Base-by-base conservation (phyloP, 2,797 vertebrate species). In the Carapus acus region DNA sequence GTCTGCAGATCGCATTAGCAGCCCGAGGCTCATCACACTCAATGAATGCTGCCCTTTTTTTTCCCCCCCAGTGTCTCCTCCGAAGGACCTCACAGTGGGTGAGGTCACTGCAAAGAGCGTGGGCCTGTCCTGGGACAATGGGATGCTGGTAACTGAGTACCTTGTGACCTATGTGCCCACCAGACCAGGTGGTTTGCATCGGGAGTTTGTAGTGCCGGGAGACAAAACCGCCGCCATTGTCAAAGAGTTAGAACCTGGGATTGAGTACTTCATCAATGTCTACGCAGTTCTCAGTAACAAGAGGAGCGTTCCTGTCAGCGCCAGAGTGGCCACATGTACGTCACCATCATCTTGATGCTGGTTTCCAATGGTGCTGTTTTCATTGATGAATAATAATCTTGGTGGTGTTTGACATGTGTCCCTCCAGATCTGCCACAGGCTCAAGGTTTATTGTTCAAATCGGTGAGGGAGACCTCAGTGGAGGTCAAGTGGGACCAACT, bases 401-500 rank as follows among this genome's bases (percentile, higher is more conserved):
- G 13, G 46, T 19, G 75, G n/a, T n/a, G 49, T 58, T 43, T 58
- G 37, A 15, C 59, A 45, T 46, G 56, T 44, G 7, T 54, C 50
- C 0, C 51, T 54, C 3, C 75, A 98, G 96, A 89, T 67, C 80
- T 98, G 15, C 94, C 96, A 2, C 86, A 91, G 49, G 93, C 94
- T 9, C 89, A 93, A 67, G 94, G 94, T 39, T 72, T 98, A 54
- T 92, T 61, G 62, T 98, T 98, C 85, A 96, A 91, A 73, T 93
- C 93, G 1, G 84, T 98, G 46, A 88, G 77, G 45, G 95, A 97
- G 73, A 94, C 92, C 0, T 93, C 93, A 0, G 92, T 98, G 27
- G 92, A 94, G 59, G 94, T 98, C 16, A 76, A 87, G 45, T 98
- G 96, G 96, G 94, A 98, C 60, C 91, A 91, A 77, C 77, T 98